phyloP scores from a whole-genome alignment of 2,797 vertebrate species.

The Thalassophryne amazonica region DNA sequence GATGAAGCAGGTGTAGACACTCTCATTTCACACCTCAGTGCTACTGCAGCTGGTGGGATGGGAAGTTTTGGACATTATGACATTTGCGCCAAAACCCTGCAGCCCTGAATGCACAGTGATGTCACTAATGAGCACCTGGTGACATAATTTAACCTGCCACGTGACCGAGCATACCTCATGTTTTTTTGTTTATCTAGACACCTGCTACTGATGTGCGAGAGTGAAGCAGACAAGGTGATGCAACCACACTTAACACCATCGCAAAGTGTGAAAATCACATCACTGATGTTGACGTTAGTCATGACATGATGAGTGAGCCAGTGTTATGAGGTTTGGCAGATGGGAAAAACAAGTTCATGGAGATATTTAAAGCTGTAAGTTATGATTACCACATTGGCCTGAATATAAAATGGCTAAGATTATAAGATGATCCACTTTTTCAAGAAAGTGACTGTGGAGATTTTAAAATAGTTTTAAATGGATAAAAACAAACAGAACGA shows the following conservation, averaged over 20 bases:
- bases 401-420: too few relatives aligned
- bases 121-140: conserved; percentile 38
- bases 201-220: conserved; percentile 9
- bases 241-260: conserved; percentile 29
- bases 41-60: conserved; percentile 18
- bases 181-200: background rate
- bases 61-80: too few relatives aligned
- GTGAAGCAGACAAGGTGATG: conserved; percentile 32
- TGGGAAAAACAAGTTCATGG: too few relatives aligned
- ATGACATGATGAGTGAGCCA: too few relatives aligned
- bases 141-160: conserved; percentile 51
- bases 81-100: conserved; percentile 24
- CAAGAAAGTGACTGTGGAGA: too few relatives aligned
- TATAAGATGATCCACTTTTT: too few relatives aligned
- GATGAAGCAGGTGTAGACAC: too few relatives aligned
- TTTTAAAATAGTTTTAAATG: too few relatives aligned
- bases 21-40: conserved; percentile 12
- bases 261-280: conserved; percentile 28
- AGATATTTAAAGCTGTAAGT: too few relatives aligned
- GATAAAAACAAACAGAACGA: too few relatives aligned
- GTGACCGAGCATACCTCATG: conserved; percentile 30
- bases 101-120: conserved; percentile 12
- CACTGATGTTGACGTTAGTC: conserved; percentile 10
- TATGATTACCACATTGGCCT: too few relatives aligned
- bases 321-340: too few relatives aligned